Percentiles rank a stretch among this genome's conserved stretches.
phyloP scores from a whole-genome alignment of 2,113 vertebrate species.

The human region GRCh38 chr4:116738501-116739000 shows the following conservation, averaged over 20 bases:
- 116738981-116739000: neutral
- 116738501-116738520: neutral
- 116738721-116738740: neutral
- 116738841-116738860: neutral
- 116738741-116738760: neutral
- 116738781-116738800: neutral
- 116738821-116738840: neutral
- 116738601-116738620: neutral
- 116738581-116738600: neutral
- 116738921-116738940: neutral
- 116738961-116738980: neutral
- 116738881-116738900: neutral
- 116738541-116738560: neutral
- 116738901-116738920: neutral
- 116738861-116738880: neutral
- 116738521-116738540: neutral
- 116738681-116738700: neutral
- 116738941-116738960: neutral
- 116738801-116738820: neutral
- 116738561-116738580: neutral
- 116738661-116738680: neutral
- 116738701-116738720: neutral
- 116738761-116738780: neutral
- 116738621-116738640: neutral
- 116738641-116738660: neutral